These are phyloP conservation scores for Motacilla alba DNA, from an alignment of 2,113 vertebrate genomes.

Conservation along the genomic window DNA sequence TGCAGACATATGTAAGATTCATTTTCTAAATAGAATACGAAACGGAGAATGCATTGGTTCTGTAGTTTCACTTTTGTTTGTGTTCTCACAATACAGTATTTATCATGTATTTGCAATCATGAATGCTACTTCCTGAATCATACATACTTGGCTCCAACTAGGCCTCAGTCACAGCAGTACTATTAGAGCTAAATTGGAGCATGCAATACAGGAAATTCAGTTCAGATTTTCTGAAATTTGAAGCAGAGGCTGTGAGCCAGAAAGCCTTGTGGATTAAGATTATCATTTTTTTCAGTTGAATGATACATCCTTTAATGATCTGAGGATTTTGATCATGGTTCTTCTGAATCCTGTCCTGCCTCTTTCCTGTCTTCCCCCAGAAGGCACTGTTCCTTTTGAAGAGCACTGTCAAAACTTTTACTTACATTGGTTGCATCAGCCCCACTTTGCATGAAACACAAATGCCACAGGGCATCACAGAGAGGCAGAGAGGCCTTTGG, in stretches of 20 bases:
- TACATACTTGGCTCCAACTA: neutral
- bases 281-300: neutral
- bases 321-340: neutral
- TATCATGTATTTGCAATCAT: neutral
- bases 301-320: neutral
- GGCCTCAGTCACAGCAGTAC: neutral
- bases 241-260: neutral
- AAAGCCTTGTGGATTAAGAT: neutral
- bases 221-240: neutral
- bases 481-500: neutral
- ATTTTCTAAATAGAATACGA: neutral
- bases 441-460: neutral
- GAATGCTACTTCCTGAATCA: neutral
- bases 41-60: neutral
- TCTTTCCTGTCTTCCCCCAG: neutral
- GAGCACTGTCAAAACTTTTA: neutral
- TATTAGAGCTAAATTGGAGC: neutral
- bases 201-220: neutral
- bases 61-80: neutral
- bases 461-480: neutral
- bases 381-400: neutral
- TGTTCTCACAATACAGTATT: neutral
- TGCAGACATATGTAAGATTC: neutral
- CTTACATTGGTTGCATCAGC: neutral
- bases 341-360: neutral